These are phyloP conservation scores for Borostomias antarcticus DNA, from an alignment of 2,797 vertebrate genomes.

Conservation along the genomic window DNA sequence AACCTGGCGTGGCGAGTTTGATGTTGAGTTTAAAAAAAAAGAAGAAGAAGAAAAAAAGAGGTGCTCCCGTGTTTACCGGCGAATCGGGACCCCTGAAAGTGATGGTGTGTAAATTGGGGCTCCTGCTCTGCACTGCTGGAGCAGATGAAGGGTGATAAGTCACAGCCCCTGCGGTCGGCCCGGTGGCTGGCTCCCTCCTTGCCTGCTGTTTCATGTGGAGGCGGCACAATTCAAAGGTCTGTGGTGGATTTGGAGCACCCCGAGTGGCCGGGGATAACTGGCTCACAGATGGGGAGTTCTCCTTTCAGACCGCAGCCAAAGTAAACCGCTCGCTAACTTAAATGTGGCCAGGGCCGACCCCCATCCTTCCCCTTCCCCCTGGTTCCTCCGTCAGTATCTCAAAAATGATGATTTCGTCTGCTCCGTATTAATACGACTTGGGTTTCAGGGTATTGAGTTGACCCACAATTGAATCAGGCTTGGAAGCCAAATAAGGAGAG, in stretches of 20 bases:
- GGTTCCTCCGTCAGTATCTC: constrained; percentile 16
- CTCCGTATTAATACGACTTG: constrained; percentile 36
- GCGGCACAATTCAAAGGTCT: constrained; percentile 57
- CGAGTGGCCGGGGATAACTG: constrained; percentile 39
- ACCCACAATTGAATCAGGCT: constrained; percentile 40
- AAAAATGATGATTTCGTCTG: constrained; percentile 30
- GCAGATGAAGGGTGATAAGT: constrained; percentile 67
- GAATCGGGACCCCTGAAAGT: constrained; percentile 41
- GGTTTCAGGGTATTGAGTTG: constrained; percentile 34
- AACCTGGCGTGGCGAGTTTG: constrained; percentile 30
- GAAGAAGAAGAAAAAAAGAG: too few species aligned
- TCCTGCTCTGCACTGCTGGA: constrained; percentile 46
- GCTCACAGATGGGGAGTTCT: constrained; percentile 37
- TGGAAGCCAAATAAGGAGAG: constrained; percentile 24
- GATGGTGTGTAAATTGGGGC: constrained; percentile 56
- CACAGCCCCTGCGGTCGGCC: constrained; percentile 59
- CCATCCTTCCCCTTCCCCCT: constrained; percentile 14
- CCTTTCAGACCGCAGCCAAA: constrained; percentile 45
- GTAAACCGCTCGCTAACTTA: constrained; percentile 33
- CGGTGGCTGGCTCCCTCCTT: constrained; percentile 56
- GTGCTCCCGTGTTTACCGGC: constrained; percentile 20
- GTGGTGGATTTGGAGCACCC: constrained; percentile 52
- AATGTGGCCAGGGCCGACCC: constrained; percentile 33
- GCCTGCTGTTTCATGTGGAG: constrained; percentile 57
- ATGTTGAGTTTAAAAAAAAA: background rate